A percentile compares a stretch with the other conserved stretches of the same genome.
phyloP scores from a whole-genome alignment of 2,797 vertebrate species.

The Falco biarmicus region DNA sequence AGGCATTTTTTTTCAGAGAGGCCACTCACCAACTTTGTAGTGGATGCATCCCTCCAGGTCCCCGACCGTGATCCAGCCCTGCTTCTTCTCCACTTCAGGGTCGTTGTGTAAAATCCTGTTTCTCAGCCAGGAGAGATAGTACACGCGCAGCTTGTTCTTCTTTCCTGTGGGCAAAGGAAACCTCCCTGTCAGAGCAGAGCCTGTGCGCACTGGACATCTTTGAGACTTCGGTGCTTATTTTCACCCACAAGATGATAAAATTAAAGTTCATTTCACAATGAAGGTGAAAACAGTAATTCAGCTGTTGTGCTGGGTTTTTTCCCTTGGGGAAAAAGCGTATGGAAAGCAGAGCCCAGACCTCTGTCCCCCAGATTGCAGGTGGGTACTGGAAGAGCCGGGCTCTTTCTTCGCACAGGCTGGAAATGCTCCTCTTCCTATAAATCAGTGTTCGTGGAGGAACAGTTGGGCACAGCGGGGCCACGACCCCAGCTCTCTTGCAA shows the following conservation, averaged over 20 bases:
- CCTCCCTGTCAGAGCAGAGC: background rate
- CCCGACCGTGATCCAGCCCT: conserved; percentile 97
- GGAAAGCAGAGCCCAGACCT: background rate
- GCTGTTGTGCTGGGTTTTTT: background rate
- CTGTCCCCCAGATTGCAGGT: background rate
- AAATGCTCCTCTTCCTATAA: background rate
- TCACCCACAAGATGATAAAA: background rate
- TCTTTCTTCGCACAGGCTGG: background rate
- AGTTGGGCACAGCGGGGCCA: accelerated
- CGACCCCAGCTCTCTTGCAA: background rate
- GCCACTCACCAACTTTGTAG: conserved; percentile 95
- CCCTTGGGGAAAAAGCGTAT: background rate
- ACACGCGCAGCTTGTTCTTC: conserved; percentile 98
- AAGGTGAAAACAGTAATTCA: background rate
- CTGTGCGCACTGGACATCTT: accelerated
- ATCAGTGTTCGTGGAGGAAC: background rate
- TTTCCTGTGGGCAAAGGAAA: conserved; percentile 81
- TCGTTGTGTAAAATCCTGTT: conserved; percentile 98
- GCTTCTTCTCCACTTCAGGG: conserved; percentile 98
- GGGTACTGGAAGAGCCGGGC: background rate
- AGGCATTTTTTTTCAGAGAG: background rate
- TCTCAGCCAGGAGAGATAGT: conserved; percentile 97
- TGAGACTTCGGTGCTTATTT: background rate
- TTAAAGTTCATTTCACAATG: background rate
- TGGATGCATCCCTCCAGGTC: conserved; percentile 97